phyloP scores from a whole-genome alignment of 2,797 vertebrate genomes.

The Xenentodon cancila region DNA sequence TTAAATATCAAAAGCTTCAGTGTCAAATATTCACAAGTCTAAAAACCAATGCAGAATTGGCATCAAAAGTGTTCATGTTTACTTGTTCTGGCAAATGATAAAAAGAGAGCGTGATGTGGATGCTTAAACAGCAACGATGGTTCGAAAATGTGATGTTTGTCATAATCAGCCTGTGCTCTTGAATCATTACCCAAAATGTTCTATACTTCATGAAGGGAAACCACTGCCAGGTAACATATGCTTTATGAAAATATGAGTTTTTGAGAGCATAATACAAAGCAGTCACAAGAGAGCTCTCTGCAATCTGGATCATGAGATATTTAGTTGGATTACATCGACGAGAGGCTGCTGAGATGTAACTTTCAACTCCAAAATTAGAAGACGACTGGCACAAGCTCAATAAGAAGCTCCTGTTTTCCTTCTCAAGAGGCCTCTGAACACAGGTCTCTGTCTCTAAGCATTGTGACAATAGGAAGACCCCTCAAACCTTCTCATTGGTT shows the following conservation, averaged over 20 bases:
- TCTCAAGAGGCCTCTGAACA: constrained; percentile 23
- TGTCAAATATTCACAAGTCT: constrained; percentile 31
- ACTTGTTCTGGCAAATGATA: constrained; percentile 55
- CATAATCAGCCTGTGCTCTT: constrained; percentile 1
- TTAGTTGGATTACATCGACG: constrained; percentile 39
- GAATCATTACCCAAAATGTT: constrained; percentile 24
- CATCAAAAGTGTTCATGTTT: constrained; percentile 42
- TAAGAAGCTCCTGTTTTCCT: constrained; percentile 25
- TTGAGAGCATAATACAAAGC: constrained; percentile 24
- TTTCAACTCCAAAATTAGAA: constrained; percentile 45
- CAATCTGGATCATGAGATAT: constrained; percentile 42
- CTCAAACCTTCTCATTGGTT: constrained; percentile 7
- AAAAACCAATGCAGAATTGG: constrained; percentile 20
- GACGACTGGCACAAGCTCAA: constrained; percentile 18
- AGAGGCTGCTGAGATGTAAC: constrained; percentile 35
- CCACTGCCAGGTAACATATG: constrained; percentile 9
- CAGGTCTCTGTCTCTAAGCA: constrained; percentile 15
- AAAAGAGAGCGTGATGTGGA: constrained; percentile 30
- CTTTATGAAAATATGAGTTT: constrained; percentile 14
- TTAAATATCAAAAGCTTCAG: constrained; percentile 50
- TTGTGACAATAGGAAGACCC: constrained; percentile 2
- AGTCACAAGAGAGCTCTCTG: constrained; percentile 19
- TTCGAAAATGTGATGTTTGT: constrained; percentile 28
- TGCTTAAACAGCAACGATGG: constrained; percentile 45
- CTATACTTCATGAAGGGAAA: constrained; percentile 36